These are phyloP conservation scores for Anoura caudifer DNA, from an alignment of 2,113 vertebrate species.

Conservation along the genomic window DNA sequence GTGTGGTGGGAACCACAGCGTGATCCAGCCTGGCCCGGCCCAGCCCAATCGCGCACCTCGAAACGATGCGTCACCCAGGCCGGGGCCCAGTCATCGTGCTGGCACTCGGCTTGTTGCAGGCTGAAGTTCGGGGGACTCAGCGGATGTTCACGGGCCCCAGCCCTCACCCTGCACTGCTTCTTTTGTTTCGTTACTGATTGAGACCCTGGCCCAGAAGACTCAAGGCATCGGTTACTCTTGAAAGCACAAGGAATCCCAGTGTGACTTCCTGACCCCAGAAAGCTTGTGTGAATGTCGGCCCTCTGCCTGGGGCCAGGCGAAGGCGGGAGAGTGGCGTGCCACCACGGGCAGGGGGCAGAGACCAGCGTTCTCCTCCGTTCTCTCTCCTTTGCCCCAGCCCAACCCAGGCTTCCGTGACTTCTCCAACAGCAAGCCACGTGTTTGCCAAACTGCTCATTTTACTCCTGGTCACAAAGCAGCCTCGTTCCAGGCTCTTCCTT, in stretches of 20 bases:
- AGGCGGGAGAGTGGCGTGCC: not conserved
- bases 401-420: not conserved
- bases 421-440: accelerated
- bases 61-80: not conserved
- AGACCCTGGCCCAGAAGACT: not conserved
- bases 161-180: not conserved
- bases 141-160: not conserved
- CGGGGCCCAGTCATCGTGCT: not conserved
- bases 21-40: not conserved
- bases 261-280: not conserved
- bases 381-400: not conserved
- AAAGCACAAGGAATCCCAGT: not conserved
- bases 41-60: not conserved
- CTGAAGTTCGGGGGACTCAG: not conserved
- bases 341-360: no score
- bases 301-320: not conserved
- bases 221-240: not conserved
- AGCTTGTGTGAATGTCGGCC: not conserved
- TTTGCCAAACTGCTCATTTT: not conserved
- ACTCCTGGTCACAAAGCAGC: not conserved
- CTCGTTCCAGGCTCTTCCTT: not conserved
- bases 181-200: not conserved
- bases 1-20: not conserved
- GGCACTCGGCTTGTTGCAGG: not conserved
- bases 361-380: not conserved